Conservation (phyloP, 2,888 invertebrate species). For the Belgica antarctica region DNA sequence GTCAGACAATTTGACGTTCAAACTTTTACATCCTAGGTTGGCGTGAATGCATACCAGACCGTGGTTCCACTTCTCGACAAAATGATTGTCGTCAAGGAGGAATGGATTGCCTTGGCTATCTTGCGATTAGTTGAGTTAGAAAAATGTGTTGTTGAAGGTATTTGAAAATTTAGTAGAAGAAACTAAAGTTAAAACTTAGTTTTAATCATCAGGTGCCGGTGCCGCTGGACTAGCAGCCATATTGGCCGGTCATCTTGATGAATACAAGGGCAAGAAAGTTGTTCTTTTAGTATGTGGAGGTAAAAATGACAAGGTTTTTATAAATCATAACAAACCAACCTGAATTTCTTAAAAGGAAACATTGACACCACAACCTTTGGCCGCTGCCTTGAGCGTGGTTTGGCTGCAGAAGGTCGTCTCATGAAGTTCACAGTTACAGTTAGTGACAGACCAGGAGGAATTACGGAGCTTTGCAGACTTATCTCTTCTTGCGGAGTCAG, state of each 20-base stretch:
- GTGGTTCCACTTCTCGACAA: conserved; percentile 72
- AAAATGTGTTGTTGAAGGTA: conserved; percentile 85
- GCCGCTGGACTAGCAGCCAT: conserved; percentile 83
- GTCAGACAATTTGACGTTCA: too few species aligned
- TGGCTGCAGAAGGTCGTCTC: conserved; percentile 81
- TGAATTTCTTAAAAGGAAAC: too few species aligned
- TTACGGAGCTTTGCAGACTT: conserved; percentile 77
- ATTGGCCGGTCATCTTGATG: conserved; percentile 74
- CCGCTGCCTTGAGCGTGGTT: conserved; percentile 79
- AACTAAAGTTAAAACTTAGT: neutral
- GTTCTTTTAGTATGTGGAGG: conserved; percentile 83
- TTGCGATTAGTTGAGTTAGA: conserved; percentile 76
- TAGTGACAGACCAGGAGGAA: conserved; percentile 84
- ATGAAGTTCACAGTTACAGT: conserved; percentile 55
- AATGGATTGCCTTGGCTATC: conserved; percentile 80
- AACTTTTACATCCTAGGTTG: too few species aligned
- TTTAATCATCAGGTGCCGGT: conserved; percentile 60
- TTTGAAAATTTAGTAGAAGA: neutral
- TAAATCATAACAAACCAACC: too few species aligned
- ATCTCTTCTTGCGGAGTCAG: conserved; percentile 77
- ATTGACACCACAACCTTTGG: conserved; percentile 90
- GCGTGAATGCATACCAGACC: conserved; percentile 71
- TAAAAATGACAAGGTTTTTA: too few species aligned
- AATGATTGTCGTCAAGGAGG: conserved; percentile 76
- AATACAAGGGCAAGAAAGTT: conserved; percentile 77